Evolutionary conservation across 2,113 vertebrate species (phyloP), one percentile per base, ranked within the genome.

Genomic region (Stegastes partitus): DNA sequence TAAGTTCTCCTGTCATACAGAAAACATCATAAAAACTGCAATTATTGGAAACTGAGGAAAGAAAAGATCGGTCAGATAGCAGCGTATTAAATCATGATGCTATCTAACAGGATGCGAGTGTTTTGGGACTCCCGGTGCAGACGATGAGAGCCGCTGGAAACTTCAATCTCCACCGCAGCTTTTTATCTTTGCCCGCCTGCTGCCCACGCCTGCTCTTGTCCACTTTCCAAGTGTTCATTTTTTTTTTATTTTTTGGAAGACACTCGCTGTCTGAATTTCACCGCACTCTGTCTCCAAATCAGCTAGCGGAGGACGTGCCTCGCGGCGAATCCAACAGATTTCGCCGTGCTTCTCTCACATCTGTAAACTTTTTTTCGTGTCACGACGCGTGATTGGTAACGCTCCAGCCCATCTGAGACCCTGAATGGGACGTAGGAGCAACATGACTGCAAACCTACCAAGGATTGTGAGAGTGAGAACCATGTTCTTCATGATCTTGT

Each of bases 401-500:
- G 16, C n/a, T 26, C 11, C 19, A 9, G 14, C 1, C 37, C 19
- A 9, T 34, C 10, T 19, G 44, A 66, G 34, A 42, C 31, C 22
- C 31, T 50, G 49, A 31, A 57, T 26, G 6, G 26, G 12, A 57
- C 15, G 4, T 12, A 42, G 12, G 39, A 15, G 39, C 11, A 42
- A 42, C 39, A 42, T 9, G 9, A 9, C 3, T 2, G 2, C 19
- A 11, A 26, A 84, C 96, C 92, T 95, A 98, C 98, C 98, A 0
- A 98, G 94, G 59, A 99, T 95, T 0, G 98, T 99, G 34, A 99
- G 95, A 0, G 97, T 96, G 47, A 99, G 96, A 72, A 99, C 95
- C 82, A 99, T 95, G 77, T 99, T 99, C 86, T 94, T 98, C 84
- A 94, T 94, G 77, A 99, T 90, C 19, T 95, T 97, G 81, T 95